phyloP scores from a whole-genome alignment of 2,888 invertebrate genomes.

The Yponomeuta evonymella region DNA sequence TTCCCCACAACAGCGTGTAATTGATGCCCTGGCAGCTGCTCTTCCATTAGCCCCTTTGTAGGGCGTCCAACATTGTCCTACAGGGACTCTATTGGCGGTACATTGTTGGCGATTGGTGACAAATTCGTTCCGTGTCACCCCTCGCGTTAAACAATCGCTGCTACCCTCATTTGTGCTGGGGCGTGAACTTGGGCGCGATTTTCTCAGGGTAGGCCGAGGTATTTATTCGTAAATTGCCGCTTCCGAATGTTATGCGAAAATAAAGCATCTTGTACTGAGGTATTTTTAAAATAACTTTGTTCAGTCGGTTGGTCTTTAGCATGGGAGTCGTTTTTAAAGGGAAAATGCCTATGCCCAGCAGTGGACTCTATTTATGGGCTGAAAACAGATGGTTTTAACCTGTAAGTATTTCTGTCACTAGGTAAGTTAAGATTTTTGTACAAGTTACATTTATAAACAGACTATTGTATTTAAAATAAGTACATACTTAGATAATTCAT shows the following conservation, averaged over 20 bases:
- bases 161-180: slow-evolving; percentile 44
- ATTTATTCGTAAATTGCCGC: background rate
- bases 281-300: too few species aligned
- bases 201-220: background rate
- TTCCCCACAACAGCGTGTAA: slow-evolving; percentile 60
- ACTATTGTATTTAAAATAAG: too few species aligned
- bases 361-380: too few species aligned
- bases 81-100: slow-evolving; percentile 17
- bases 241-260: background rate
- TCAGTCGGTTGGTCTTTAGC: too few species aligned
- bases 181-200: slow-evolving; percentile 50
- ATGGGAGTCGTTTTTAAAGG: too few species aligned
- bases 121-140: slow-evolving; percentile 60
- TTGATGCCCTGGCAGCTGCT: slow-evolving; percentile 60
- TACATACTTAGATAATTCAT: too few species aligned
- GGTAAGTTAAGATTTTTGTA: too few species aligned
- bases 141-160: slow-evolving; percentile 41
- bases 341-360: too few species aligned
- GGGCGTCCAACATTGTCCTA: slow-evolving; percentile 29
- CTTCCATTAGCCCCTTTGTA: slow-evolving; percentile 26
- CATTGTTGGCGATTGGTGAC: slow-evolving; percentile 50
- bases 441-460: too few species aligned
- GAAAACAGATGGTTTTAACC: too few species aligned
- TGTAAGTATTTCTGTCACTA: too few species aligned
- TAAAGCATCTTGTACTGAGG: too few species aligned